A percentile compares a stretch with the other conserved stretches of the same genome.
Evolutionary conservation across 2,888 invertebrate species (phyloP).

Genomic region (Plagodis dolabraria): DNA sequence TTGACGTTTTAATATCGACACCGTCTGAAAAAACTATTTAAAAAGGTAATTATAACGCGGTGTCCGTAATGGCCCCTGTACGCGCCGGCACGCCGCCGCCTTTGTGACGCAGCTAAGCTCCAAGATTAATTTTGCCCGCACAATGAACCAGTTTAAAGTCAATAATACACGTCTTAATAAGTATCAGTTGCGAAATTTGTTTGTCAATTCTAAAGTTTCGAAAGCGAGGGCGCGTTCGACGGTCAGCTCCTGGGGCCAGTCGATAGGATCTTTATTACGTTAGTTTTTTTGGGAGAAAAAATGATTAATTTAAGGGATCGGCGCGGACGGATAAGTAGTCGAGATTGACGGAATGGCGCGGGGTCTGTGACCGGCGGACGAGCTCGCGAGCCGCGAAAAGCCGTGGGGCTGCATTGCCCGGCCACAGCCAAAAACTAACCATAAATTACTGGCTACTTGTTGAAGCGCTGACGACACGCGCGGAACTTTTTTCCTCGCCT

Average conservation of each 20-base stretch:
- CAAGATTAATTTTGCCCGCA: conserved; percentile 81
- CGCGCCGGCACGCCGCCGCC: conserved; percentile 72
- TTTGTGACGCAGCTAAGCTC: conserved; percentile 81
- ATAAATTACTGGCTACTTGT: conserved; percentile 84
- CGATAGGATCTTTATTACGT: conserved; percentile 77
- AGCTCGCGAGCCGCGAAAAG: conserved; percentile 64
- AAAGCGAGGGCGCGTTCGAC: conserved; percentile 56
- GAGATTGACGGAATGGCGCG: conserved; percentile 80
- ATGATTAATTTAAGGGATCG: conserved; percentile 81
- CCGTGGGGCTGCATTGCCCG: conserved; percentile 80
- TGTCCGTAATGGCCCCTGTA: conserved; percentile 78
- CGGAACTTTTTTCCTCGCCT: conserved; percentile 68
- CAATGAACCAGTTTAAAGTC: conserved; percentile 79
- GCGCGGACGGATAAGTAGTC: conserved; percentile 80
- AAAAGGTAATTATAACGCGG: conserved; percentile 83
- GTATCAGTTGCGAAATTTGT: conserved; percentile 76
- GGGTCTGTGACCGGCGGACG: conserved; percentile 80
- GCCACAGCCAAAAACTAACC: conserved; percentile 84
- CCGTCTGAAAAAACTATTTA: conserved; percentile 80
- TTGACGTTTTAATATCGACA: conserved; percentile 84
- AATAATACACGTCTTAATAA: conserved; percentile 76
- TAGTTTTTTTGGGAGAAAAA: conserved; percentile 70
- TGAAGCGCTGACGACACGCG: conserved; percentile 78
- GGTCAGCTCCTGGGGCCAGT: conserved; percentile 57
- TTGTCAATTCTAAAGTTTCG: conserved; percentile 75